Base-by-base conservation (phyloP, 2,113 vertebrate species). In the Callaeas wilsoni region DNA sequence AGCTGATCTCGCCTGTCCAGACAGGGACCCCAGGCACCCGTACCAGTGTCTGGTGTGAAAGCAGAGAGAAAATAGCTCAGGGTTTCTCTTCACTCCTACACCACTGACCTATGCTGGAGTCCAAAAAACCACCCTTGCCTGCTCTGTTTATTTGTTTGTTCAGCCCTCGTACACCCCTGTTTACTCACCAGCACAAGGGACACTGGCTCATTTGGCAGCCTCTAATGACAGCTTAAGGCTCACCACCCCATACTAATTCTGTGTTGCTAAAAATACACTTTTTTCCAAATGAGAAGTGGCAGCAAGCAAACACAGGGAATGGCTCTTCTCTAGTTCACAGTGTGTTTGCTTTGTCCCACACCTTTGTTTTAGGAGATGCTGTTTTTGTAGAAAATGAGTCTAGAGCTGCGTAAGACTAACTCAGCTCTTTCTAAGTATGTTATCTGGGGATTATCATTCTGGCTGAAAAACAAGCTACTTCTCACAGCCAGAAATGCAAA, bases 191-290 rank as follows among this genome's bases (percentile, higher is more conserved):
- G 50, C 84, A 71, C 62, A 50, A 73, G 86, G 80, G 92, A 85
- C 59, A 75, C 83, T 94, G 86, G 96, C 96, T 97, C 79, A 42
- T 90, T 95, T 94, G 97, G 88, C 95, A 96, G 93, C 95, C 96
- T 88, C 95, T 98, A 97, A 97, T 98, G 95, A 98, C 96, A 98
- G 96, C 93, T 87, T 95, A 63, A 82, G 96, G 96, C 73, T 97
- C 96, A 95, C 95, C 50, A 70, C 67, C n/a, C 68, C n/a, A 41
- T 55, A 73, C 94, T 98, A 97, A 98, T 95, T 98, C 91, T 94
- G 95, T 91, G 85, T 65, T 96, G 96, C 95, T 98, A 97, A 98
- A 98, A 98, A 98, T 97, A 98, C 4, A 91, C 56, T 33, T 81
- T 85, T 76, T 96, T 65, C 87, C 33, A 96, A 92, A 93, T 46